phyloP scores from a whole-genome alignment of 1,140 invertebrate species.

The Colletes latitarsis region DNA sequence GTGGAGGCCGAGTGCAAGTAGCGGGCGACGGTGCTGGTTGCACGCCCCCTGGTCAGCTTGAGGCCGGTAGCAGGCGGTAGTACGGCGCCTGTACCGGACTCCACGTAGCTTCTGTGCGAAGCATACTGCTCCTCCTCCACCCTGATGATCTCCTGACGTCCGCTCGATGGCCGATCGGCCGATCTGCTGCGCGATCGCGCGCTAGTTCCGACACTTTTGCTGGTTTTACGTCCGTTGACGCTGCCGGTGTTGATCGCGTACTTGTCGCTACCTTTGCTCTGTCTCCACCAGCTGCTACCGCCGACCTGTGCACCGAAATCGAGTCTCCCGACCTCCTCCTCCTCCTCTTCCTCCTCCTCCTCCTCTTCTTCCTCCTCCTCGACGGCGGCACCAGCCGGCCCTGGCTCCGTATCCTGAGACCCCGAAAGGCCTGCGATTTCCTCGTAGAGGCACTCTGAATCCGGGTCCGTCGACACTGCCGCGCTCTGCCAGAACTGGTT shows the following conservation, averaged over 20 bases:
- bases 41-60: slow-evolving; percentile 80
- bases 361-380: slow-evolving; percentile 47
- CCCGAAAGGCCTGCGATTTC: slow-evolving; percentile 76
- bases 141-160: slow-evolving; percentile 65
- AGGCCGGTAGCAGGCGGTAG: slow-evolving; percentile 63
- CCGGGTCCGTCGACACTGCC: slow-evolving; percentile 74
- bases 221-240: slow-evolving; percentile 47
- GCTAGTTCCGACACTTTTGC: slow-evolving; percentile 45
- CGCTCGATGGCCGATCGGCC: slow-evolving; percentile 55
- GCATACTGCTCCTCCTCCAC: slow-evolving; percentile 79
- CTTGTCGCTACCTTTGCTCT: slow-evolving; percentile 18
- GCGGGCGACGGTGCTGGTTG: slow-evolving; percentile 70
- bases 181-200: slow-evolving; percentile 59
- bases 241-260: slow-evolving; percentile 10
- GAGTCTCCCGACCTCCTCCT: slow-evolving; percentile 39
- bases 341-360: slow-evolving; percentile 47
- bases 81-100: slow-evolving; percentile 73
- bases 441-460: slow-evolving; percentile 80
- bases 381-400: slow-evolving; percentile 57
- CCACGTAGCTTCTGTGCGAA: slow-evolving; percentile 71
- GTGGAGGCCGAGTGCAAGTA: slow-evolving; percentile 76
- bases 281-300: slow-evolving; percentile 58
- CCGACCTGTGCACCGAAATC: slow-evolving; percentile 63
- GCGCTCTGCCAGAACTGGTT: slow-evolving; percentile 77
- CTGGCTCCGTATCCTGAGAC: slow-evolving; percentile 67